Conservation (phyloP, 2,113 vertebrate species). For the Oreochromis tanganicae region DNA sequence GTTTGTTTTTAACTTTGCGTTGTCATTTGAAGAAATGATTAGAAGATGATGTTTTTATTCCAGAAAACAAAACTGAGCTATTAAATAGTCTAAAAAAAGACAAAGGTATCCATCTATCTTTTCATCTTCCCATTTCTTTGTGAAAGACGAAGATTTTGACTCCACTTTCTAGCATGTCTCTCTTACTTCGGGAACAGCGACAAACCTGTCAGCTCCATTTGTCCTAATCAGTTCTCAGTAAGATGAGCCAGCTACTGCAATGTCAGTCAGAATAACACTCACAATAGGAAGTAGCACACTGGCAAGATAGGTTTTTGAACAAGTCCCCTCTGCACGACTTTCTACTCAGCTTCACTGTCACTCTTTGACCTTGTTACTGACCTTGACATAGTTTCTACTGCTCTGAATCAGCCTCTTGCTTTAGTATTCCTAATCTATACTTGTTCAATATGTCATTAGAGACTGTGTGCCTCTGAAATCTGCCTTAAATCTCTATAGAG, state of each 20-base stretch:
- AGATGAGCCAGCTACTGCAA: constrained; percentile 37
- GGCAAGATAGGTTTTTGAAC: not conserved
- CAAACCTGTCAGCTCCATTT: constrained; percentile 62
- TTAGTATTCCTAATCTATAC: not conserved
- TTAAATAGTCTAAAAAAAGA: not conserved
- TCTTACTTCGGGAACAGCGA: constrained; percentile 8
- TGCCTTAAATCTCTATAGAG: not conserved
- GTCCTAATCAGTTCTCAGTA: constrained; percentile 54
- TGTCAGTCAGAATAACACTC: constrained; percentile 60
- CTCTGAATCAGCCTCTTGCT: not conserved
- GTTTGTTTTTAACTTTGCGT: not conserved
- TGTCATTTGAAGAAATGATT: not conserved
- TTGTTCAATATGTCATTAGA: not conserved
- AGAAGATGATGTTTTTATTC: not conserved
- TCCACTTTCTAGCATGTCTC: constrained; percentile 5
- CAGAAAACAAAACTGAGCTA: not conserved
- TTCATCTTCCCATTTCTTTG: not conserved
- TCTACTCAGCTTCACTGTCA: not conserved
- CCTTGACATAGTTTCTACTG: not conserved
- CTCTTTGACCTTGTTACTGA: constrained; percentile 4
- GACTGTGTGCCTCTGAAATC: not conserved
- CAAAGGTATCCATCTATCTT: not conserved
- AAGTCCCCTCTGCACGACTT: not conserved
- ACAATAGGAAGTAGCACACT: constrained; percentile 7
- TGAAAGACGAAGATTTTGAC: constrained; percentile 17